Base-by-base conservation (phyloP, 2,888 invertebrate species). In the Drosophila anomalipes region DNA sequence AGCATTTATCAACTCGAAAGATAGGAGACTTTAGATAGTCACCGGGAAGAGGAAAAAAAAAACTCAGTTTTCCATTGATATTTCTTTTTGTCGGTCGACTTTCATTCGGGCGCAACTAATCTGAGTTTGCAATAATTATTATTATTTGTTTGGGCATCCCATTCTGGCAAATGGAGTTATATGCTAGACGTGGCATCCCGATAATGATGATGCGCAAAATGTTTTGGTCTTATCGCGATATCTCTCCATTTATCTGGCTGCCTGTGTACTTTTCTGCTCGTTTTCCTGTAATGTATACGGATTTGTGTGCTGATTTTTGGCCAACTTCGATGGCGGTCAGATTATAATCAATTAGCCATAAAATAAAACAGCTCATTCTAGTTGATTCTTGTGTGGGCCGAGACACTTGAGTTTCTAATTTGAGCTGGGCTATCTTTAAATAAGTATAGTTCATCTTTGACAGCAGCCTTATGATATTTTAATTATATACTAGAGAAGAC, bases 301-400 rank as follows among this genome's bases (percentile, higher is more conserved):
- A 78, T 74, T 75, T 83, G 87, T 83, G 89, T 86, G 85, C 89
- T 87, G 89, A 88, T 88, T 89, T 70, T 69, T 76, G 77, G 85
- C 85, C 85, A 79, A 62, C 78, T 49, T 79, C 74, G 78, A 39
- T 67, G 74, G 79, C 62, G 74, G 77, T 70, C 77, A 78, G 87
- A 89, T 87, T 73, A 75, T 69, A 79, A 86, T 87, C 87, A 86
- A 86, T 87, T 86, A 86, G 89, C 79, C 86, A 81, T 84, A 57
- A 86, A 86, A 84, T 72, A 57, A 60, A 75, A 79, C 77, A 83
- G 76, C 77, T 86, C 65, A 75, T 62, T 83, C 74, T 52, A 58
- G 3, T 56, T 63, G 67, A 35, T 35, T 49, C 44, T 60, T 70
- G 70, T 74, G 72, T 69, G 77, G 70, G 81, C 79, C 75, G 75